phyloP scores from a whole-genome alignment of 1,140 invertebrate species.

The Chlorops oryzae region DNA sequence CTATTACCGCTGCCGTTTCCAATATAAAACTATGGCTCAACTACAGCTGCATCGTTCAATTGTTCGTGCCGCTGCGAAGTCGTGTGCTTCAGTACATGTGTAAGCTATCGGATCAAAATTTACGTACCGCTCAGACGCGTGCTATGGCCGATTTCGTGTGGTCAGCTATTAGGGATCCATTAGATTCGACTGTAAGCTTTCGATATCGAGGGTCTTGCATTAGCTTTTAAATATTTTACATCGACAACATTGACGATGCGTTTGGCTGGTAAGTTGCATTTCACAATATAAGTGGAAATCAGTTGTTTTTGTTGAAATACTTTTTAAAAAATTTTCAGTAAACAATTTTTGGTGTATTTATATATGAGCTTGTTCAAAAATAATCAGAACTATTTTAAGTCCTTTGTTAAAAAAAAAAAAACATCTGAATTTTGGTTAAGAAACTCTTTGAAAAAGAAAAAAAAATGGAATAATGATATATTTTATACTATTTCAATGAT shows the following conservation, averaged over 20 bases:
- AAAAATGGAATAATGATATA: neutral
- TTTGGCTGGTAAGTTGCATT: slow-evolving; percentile 56
- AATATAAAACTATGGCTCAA: slow-evolving; percentile 94
- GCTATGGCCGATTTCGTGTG: slow-evolving; percentile 94
- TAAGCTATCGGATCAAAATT: slow-evolving; percentile 82
- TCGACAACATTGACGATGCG: slow-evolving; percentile 89
- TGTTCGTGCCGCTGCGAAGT: slow-evolving; percentile 78
- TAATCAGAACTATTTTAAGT: too few species aligned
- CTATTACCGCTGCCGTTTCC: slow-evolving; percentile 82
- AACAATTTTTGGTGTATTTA: too few species aligned
- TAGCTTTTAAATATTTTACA: slow-evolving; percentile 93
- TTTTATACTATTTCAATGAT: neutral
- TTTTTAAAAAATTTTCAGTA: too few species aligned
- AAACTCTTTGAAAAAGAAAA: neutral
- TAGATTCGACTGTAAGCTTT: slow-evolving; percentile 80
- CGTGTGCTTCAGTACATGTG: slow-evolving; percentile 89
- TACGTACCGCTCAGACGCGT: slow-evolving; percentile 75
- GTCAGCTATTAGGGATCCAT: slow-evolving; percentile 85
- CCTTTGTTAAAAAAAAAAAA: too few species aligned
- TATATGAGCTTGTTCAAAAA: too few species aligned
- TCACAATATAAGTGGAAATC: neutral
- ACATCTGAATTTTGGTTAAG: neutral
- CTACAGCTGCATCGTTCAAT: slow-evolving; percentile 78
- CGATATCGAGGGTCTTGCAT: slow-evolving; percentile 80
- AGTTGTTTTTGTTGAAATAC: neutral